Percentiles rank a stretch among this genome's conserved stretches.
phyloP scores from a whole-genome alignment of 2,797 vertebrate genomes.

The Hydrocynus forskahlii region DNA sequence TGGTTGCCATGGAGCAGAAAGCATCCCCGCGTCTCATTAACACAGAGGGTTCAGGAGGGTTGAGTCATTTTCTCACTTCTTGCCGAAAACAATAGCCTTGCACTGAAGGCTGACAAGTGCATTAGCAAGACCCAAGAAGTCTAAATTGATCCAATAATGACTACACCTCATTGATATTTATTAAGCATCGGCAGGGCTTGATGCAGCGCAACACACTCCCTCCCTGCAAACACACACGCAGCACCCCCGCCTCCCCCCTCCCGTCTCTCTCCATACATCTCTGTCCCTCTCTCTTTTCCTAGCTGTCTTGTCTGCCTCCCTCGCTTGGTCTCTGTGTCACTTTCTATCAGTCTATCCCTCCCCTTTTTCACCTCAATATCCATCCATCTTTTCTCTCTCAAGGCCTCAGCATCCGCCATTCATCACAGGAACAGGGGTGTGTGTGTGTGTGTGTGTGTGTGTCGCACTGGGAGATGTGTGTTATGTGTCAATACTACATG shows the following conservation, averaged over 20 bases:
- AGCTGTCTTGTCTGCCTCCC: slow-evolving; percentile 31
- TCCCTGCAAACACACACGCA: slow-evolving; percentile 27
- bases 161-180: slow-evolving; percentile 44
- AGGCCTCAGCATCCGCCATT: slow-evolving; percentile 69
- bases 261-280: slow-evolving; percentile 43
- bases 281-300: slow-evolving; percentile 34
- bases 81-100: slow-evolving; percentile 38
- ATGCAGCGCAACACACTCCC: slow-evolving; percentile 30
- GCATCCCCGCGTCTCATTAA: slow-evolving; percentile 19
- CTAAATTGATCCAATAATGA: slow-evolving; percentile 31
- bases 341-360: slow-evolving; percentile 42
- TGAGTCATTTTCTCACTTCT: slow-evolving; percentile 33
- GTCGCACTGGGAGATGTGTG: slow-evolving; percentile 25
- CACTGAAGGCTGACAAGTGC: slow-evolving; percentile 27
- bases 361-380: slow-evolving; percentile 48
- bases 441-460: slow-evolving; percentile 63
- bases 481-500: slow-evolving; percentile 35
- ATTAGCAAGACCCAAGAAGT: slow-evolving; percentile 20
- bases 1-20: slow-evolving; percentile 10
- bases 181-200: slow-evolving; percentile 38
- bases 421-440: slow-evolving; percentile 68
- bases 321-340: slow-evolving; percentile 40
- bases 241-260: slow-evolving; percentile 19
- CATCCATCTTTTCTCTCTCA: slow-evolving; percentile 59
- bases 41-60: slow-evolving; percentile 28